Base-by-base conservation (phyloP, 2,888 invertebrate species). In the Dorcus parallelipipedus region DNA sequence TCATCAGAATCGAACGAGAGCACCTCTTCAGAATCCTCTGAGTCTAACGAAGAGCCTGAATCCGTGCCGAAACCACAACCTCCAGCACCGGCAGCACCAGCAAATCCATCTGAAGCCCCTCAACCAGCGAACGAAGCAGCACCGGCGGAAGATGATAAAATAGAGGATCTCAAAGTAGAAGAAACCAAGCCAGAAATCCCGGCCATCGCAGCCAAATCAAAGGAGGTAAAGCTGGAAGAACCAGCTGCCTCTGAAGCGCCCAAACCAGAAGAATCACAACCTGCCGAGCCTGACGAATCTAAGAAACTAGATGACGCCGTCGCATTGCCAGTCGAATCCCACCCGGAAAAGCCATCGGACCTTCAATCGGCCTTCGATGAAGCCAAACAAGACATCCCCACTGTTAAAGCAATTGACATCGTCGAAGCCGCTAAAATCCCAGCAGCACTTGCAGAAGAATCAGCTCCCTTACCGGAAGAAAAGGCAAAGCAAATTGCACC, bases 381-480 rank as follows among this genome's bases (percentile, higher is more conserved):
- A 41, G 8, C n/a, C 14, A 41, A n/a, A 7, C 20, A 17, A 45
- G 14, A 10, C 9, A 58, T 54, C 52, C 61, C 64, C 8, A 57
- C 53, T 42, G 60, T 52, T 10, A 64, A 61, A 53, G 60, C 64
- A 41, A 76, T 78, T 49, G 80, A 81, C 64, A 71, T 79, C 17
- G 76, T 78, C 1, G 76, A 71, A 57, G 78, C 78, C 45, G 68
- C 76, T 9, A 77, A 79, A 54, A 66, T 65, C 58, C 67, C 74
- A 7, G 77, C 78, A 49, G 76, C 76, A 33, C 60, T 79, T 8
- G 80, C 79, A 65, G 76, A 80, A 67, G 77, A 79, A 54, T 49
- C 61, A 9, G 49, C 43, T 17, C 49, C 49, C 33, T 45, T 38
- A 52, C 62, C 74, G 6, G 76, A 72, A 64, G 68, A 69, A 9